A percentile compares a stretch with the other conserved stretches of the same genome.
Evolutionary conservation across 2,113 vertebrate species (phyloP).

Genomic region (Nicator chloris): DNA sequence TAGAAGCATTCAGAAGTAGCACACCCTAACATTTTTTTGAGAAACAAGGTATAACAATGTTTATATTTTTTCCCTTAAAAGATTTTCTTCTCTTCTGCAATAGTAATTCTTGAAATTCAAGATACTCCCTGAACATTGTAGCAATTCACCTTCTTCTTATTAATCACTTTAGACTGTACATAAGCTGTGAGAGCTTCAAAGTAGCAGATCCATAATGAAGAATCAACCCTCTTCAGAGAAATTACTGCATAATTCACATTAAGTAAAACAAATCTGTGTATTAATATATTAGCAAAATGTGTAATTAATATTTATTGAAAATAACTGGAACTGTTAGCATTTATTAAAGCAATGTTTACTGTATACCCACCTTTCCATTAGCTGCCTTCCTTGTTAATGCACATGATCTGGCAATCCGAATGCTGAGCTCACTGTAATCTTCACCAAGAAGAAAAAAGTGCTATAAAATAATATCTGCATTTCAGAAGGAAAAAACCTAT

Average conservation of each 20-base stretch:
- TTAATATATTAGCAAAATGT: background rate
- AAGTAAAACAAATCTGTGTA: background rate
- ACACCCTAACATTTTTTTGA: background rate
- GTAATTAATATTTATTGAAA: background rate
- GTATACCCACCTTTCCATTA: conserved; percentile 25
- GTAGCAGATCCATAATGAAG: background rate
- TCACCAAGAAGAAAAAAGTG: background rate
- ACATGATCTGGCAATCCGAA: conserved; percentile 76
- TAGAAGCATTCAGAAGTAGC: background rate
- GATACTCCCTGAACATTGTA: background rate
- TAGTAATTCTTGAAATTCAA: background rate
- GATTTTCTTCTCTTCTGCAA: background rate
- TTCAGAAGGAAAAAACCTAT: background rate
- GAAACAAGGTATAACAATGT: background rate
- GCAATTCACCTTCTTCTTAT: background rate
- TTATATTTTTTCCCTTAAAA: background rate
- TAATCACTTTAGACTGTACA: background rate
- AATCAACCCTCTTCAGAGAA: background rate
- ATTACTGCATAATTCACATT: background rate
- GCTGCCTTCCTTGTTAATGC: conserved; percentile 44
- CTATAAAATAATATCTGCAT: background rate
- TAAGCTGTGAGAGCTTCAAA: background rate
- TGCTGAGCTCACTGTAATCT: conserved; percentile 73
- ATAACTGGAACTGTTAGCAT: background rate
- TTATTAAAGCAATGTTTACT: background rate